These are phyloP conservation scores for Meloidogyne hapla DNA, from an alignment of 1,140 invertebrate species.

Conservation along the genomic window DNA sequence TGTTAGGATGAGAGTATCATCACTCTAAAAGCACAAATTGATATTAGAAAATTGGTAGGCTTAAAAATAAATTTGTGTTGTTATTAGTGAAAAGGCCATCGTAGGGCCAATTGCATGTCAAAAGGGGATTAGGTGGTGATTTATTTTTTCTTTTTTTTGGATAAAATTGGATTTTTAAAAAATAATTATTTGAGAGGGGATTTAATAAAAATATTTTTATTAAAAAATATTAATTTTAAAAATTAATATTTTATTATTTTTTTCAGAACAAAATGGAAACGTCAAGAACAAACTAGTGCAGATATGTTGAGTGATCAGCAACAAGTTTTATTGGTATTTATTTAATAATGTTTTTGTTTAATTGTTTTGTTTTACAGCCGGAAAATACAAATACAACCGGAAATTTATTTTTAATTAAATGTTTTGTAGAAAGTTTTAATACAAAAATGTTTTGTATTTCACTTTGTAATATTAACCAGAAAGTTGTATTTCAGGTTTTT, in stretches of 20 bases:
- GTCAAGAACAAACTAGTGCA: constrained; percentile 91
- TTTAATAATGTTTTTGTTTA: neutral
- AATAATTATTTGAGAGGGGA: neutral
- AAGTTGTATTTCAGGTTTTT: too few relatives aligned
- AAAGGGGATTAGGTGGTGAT: constrained; percentile 18
- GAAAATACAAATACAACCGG: too few relatives aligned
- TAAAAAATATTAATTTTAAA: neutral
- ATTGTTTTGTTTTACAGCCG: too few relatives aligned
- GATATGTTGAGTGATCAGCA: constrained; percentile 92
- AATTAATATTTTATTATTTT: constrained; percentile 24
- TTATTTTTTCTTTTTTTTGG: neutral
- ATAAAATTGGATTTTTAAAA: neutral
- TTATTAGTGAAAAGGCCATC: too few relatives aligned
- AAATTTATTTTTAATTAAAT: too few relatives aligned
- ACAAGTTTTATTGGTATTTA: constrained; percentile 85
- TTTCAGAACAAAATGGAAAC: constrained; percentile 97
- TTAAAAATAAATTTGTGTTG: neutral
- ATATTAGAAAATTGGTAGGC: neutral
- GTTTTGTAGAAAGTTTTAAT: too few relatives aligned
- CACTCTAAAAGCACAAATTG: neutral
- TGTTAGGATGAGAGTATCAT: neutral
- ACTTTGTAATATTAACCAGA: too few relatives aligned
- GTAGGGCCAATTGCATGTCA: constrained; percentile 27
- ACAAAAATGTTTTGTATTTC: too few relatives aligned
- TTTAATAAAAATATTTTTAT: neutral